Evolutionary conservation across 2,797 vertebrate genomes (phyloP), one percentile per base, ranked within the genome.

Genomic region (Alca torda): DNA sequence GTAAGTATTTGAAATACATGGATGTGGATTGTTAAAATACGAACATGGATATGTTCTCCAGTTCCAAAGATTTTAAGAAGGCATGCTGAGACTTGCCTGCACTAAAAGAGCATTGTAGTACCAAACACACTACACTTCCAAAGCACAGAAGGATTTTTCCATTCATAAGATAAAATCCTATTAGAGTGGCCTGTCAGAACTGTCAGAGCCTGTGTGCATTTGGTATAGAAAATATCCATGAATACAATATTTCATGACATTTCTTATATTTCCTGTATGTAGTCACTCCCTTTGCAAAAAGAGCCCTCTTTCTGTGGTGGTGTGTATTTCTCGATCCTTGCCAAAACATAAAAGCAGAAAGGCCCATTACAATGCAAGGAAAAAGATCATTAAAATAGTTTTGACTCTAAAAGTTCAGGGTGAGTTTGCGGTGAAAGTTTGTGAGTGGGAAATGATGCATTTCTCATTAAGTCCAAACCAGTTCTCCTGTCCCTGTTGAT

Each of bases 401-500:
- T 77, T 75, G 15, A 39, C 35, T 78, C n/a, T 86, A 39, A 51
- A 89, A 93, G 33, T 89, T 94, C 39, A 81, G 33, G 17, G 13
- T 56, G 28, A 93, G 61, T 68, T 73, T 93, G 31, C 69, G 86
- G 18, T 45, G 61, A 73, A 93, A 75, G 50, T 85, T 89, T 73
- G 33, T 51, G 57, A 68, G 79, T 87, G n/a, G 30, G 50, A 95
- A 90, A 91, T 63, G 21, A 57, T 35, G 33, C 69, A 33, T 72
- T 95, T 91, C 74, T 95, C 90, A 95, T 96, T 92, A 93, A 95
- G 73, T 51, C 90, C 68, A 87, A 93, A 94, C 41, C 65, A 93
- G 53, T 78, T 93, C 92, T 94, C 18, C 61, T 81, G 94, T 95
- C 95, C 93, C 95, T 87, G 87, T 78, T 96, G 94, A 95, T 93